Evolutionary conservation across 2,888 invertebrate genomes (phyloP), one percentile per base, ranked within the genome.

Genomic region (Drosophila incognita): DNA sequence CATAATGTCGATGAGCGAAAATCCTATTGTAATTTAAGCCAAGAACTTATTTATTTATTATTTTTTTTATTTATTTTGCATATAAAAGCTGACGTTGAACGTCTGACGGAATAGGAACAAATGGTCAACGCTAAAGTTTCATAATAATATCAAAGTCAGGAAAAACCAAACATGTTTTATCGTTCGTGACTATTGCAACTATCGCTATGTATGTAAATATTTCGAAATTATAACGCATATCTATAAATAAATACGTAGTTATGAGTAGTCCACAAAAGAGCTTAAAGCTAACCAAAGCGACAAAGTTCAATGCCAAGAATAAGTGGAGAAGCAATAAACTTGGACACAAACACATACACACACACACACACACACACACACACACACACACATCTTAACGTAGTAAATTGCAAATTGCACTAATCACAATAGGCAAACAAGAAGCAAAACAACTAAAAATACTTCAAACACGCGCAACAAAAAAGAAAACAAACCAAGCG

Each of bases 391-490:
- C 38, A 65, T 40, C n/a, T 24, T 36, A 74, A 60, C 58, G 57
- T 57, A 69, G 66, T 79, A 79, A 81, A 78, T 78, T 78, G 78
- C 67, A 53, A 78, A 63, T 71, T 81, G 81, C 60, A 69, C 74
- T 78, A 73, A 72, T 70, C 59, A 87, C 56, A 74, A 64, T 38
- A 4, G 27, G 57, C 60, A 64, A 70, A 56, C 21, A n/a, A 54
- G 24, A 33, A 57, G 61, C 61, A 24, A 24, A 56, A 72, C 69
- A 82, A 89, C 90, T 89, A 85, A 87, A 89, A 89, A 85, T 85
- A 89, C 85, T 85, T 83, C 75, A 83, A 87, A 77, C 89, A 86
- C 61, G 57, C 79, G 79, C 78, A 64, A 67, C 69, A 67, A 42
- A 38, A 27, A 15, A 7, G 18, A 18, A 11, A 27, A 48, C 15